A percentile compares a stretch with the other conserved stretches of the same genome.
These are phyloP conservation scores for Allygus modestus DNA, from an alignment of 2,888 invertebrate genomes.

Conservation along the genomic window DNA sequence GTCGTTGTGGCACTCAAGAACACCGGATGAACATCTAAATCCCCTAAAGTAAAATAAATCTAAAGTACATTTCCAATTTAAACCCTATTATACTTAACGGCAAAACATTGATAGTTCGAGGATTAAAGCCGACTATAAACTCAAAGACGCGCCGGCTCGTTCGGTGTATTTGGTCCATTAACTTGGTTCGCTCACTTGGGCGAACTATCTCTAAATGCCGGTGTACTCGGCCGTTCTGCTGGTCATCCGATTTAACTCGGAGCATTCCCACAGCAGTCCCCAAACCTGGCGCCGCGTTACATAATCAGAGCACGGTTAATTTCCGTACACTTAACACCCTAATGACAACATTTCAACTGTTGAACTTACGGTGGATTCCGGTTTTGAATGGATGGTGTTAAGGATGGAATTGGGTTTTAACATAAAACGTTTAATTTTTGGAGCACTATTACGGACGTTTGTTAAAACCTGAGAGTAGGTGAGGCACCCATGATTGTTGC, in stretches of 20 bases:
- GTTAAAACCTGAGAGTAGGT: too few species aligned
- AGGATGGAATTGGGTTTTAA: too few species aligned
- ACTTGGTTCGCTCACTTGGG: neutral
- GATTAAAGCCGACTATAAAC: neutral
- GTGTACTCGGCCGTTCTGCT: conserved; percentile 37
- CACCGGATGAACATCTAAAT: too few species aligned
- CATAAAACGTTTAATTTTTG: too few species aligned
- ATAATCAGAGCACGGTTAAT: conserved; percentile 26
- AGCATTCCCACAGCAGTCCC: conserved; percentile 12
- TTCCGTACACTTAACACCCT: neutral
- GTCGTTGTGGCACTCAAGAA: too few species aligned
- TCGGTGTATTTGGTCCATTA: conserved; percentile 16
- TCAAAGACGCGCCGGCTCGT: conserved; percentile 6
- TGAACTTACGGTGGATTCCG: neutral
- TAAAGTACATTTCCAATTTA: too few species aligned
- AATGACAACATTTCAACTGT: neutral
- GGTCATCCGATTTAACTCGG: conserved; percentile 47
- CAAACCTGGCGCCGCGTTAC: conserved; percentile 4
- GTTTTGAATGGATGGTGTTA: neutral
- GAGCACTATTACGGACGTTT: too few species aligned
- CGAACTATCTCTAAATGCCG: conserved; percentile 30
- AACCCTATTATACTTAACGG: too few species aligned
- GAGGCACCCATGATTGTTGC: too few species aligned
- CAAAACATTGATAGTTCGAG: too few species aligned
- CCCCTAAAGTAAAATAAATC: too few species aligned